Evolutionary conservation across 2,797 vertebrate species (phyloP), one percentile per base, ranked within the genome.

Genomic region (Thalassophryne amazonica): DNA sequence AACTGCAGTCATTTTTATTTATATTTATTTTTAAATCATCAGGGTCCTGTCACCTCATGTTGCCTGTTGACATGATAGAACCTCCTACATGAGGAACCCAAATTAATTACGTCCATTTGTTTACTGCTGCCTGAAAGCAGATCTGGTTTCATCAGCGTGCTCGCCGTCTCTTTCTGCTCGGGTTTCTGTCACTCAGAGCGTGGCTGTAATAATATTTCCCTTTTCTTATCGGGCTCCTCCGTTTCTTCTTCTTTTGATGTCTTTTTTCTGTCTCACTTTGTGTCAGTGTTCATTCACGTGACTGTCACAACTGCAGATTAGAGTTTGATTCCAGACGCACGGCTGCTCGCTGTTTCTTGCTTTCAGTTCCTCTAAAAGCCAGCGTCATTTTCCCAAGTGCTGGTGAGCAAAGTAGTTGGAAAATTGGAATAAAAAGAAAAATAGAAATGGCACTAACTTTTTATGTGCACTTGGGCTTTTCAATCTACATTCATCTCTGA

Each of bases 71-170:
- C 65, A 53, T 12, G 49, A 69, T 30, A 21, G 40, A 30, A 50
- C 66, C 64, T 70, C 63, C 69, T 63, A 63, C 51, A 58, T 76
- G 38, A 76, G 65, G 49, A 20, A 36, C 43, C 32, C 67, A 66
- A 54, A 79, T 77, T 78, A 76, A 66, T 66, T 69, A 55, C 72
- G 51, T 52, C 66, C 48, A 25, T 75, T 48, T 52, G 40, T 62
- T 77, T 61, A 38, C 65, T 79, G 52, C 29, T 59, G 60, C 73
- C 66, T 47, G 34, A 29, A 37, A 67, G 43, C 35, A 10, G 69
- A 32, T 48, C 36, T 69, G 33, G 32, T 65, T 56, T 70, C 56
- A 58, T 50, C 51, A 55, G 42, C 56, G 21, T 1, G 13, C 43
- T 45, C 61, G 3, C 32, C 50, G 29, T 50, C 50, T 45, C 21